Evolutionary conservation across 2,888 invertebrate species (phyloP), one percentile per base, ranked within the genome.

Genomic region (Philaethria dido): DNA sequence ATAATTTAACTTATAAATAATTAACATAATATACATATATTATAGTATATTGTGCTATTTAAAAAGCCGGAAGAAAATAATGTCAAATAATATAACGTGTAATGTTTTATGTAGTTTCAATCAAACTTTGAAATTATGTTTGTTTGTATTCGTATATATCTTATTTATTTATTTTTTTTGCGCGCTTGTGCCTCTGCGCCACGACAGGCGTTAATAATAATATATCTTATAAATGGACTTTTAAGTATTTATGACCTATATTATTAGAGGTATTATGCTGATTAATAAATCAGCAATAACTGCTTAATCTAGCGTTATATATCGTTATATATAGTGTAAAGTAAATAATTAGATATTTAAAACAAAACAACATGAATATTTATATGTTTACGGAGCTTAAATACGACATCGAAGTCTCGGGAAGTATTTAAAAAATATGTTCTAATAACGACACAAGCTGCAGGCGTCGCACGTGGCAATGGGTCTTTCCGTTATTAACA

Each of bases 401-500:
- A 66, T 45, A 66, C 22, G 39, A 45, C 52, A 62, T 60, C 29
- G 29, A 20, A 59, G 54, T 55, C 52, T 66, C 62, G 66, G 68
- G 72, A 69, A 66, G 66, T 52, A 29, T 33, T 64, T 25, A 47
- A 69, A 72, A 73, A 68, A 59, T 50, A 57, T 69, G 65, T 68
- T 64, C 68, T 62, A 68, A 66, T 60, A 70, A 62, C 71, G 66
- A 70, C 72, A 50, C 87, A 89, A 88, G 88, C 87, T 87, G 89
- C 86, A 76, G 66, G 63, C 62, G 75, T 74, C 89, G 92, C 92
- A 92, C 92, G 92, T 92, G 92, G 92, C 92, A 92, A 80, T 77
- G 81, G 82, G 76, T 83, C 89, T 89, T 90, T 87, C 92, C 89
- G 91, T 87, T 86, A 83, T 84, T 82, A 82, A 79, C 78, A 76